Base-by-base conservation (phyloP, 2,113 vertebrate genomes). In the Planiliza haematocheilus region DNA sequence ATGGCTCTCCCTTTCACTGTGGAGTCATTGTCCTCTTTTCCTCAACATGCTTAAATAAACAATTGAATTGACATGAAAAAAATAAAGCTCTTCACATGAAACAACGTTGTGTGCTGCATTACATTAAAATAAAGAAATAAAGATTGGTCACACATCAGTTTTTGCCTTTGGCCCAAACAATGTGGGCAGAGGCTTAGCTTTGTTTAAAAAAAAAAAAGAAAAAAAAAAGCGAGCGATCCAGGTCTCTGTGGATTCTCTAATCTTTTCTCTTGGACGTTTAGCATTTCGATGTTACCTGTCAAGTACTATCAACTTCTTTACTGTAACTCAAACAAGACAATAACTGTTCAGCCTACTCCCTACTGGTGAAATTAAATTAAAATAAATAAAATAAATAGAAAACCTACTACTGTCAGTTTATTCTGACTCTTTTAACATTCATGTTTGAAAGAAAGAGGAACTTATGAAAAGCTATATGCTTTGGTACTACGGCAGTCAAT, bases 151-250 rank as follows among this genome's bases (percentile, higher is more conserved):
- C 57, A 63, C 37, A 51, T 50, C 36, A 51, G 21, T 11, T 64
- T 77, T 45, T 38, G 65, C 62, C 65, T 74, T 68, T 64, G 61
- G 70, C 72, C 68, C 64, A 74, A 84, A 79, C 60, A 70, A 51
- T 37, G 41, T 16, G 7, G 58, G 70, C 41, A 48, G 14, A 49
- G 9, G 17, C 43, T 71, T 49, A 46, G 46, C 45, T 48, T 69
- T 41, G 16, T 30, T 20, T 10, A n/a, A n/a, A 10, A 30, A 8
- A 49, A 1, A 14, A 59, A 70, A 52, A 42, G 17, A 5, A 14
- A 46, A 36, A 14, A 59, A 48, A 7, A 34, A n/a, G n/a, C n/a
- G 8, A 59, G n/a, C 48, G 58, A 61, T 58, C 11, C 36, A 1
- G 6, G 42, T 55, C 42, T 45, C n/a, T 43, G 18, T 12, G 17